Evolutionary conservation across 1,140 invertebrate species (phyloP).

Genomic region (Atta texana): DNA sequence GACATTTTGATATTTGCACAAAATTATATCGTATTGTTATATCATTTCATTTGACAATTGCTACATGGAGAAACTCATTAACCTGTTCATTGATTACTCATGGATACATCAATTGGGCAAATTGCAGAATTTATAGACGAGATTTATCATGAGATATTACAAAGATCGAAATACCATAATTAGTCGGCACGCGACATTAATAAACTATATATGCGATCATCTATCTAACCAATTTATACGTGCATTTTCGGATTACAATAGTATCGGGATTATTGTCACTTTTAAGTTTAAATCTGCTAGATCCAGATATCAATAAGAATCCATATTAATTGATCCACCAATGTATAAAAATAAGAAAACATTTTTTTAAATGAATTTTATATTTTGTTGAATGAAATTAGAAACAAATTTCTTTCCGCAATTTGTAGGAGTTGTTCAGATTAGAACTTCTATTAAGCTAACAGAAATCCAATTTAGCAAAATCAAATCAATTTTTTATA

Average conservation of each 20-base stretch:
- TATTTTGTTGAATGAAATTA: background rate
- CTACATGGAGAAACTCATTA: constrained; percentile 48
- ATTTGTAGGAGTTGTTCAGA: too few relatives aligned
- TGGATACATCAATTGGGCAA: constrained; percentile 45
- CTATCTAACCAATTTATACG: constrained; percentile 37
- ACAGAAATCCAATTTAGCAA: too few relatives aligned
- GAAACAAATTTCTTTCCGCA: background rate
- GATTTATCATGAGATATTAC: constrained; percentile 57
- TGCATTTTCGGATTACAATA: constrained; percentile 37
- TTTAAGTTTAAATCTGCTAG: background rate
- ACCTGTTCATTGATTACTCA: constrained; percentile 52
- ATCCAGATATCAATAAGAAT: background rate
- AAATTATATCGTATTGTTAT: constrained; percentile 41
- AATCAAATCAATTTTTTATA: too few relatives aligned
- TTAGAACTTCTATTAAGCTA: too few relatives aligned
- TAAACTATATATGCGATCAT: constrained; percentile 44
- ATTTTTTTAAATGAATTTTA: background rate
- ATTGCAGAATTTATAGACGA: constrained; percentile 57
- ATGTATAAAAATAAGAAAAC: background rate
- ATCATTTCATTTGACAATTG: constrained; percentile 53
- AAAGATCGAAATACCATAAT: constrained; percentile 58
- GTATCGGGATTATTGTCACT: background rate
- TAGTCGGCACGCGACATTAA: constrained; percentile 53
- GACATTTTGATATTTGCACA: background rate
- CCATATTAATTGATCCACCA: background rate